Base-by-base conservation (phyloP, 2,797 vertebrate genomes). In the Hippoglossus hippoglossus region DNA sequence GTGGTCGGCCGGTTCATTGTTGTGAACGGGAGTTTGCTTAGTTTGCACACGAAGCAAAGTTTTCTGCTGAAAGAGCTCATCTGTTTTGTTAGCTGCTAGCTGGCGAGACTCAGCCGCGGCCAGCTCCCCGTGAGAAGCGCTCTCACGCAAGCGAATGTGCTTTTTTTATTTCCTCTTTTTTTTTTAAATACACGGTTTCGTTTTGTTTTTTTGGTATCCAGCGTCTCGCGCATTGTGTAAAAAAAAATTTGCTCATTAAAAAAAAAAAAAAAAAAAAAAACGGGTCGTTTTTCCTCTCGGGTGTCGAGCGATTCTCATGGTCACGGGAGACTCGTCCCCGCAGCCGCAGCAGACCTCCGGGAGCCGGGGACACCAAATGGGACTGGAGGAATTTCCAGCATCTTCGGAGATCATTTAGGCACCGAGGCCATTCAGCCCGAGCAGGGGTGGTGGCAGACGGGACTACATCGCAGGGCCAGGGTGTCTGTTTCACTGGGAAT, bases 41-140 rank as follows among this genome's bases (percentile, higher is more conserved):
- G 80, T 92, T 93, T 90, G 87, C 90, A 81, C 75, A 87, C 89
- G 86, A 85, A 88, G 89, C 86, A 86, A 92, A 94, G 87, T 92
- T 91, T 81, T 87, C 66, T 82, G 77, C 83, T 88, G 87, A 89
- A 90, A 88, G 86, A 86, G 91, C 89, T 90, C 88, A 44, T 90
- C 84, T 90, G 90, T 93, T 92, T 90, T 90, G 89, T 89, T 91
- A 88, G 88, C 87, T 86, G 82, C 73, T 85, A 87, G 89, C 88
- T 83, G 80, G 57, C 25, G 76, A 85, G 69, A 84, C 56, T 63
- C 76, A 79, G 62, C 77, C 26, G 47, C 70, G 73, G 67, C 61
- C 75, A 65, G 74, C 28, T 61, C 57, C 26, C 56, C 22, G 71
- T 67, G 44, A 81, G 56, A 77, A 77, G 57, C 13, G 36, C 71